Percentiles rank a stretch among this genome's conserved stretches.
These are phyloP conservation scores for Hyles lineata DNA, from an alignment of 2,888 invertebrate genomes.

Conservation along the genomic window DNA sequence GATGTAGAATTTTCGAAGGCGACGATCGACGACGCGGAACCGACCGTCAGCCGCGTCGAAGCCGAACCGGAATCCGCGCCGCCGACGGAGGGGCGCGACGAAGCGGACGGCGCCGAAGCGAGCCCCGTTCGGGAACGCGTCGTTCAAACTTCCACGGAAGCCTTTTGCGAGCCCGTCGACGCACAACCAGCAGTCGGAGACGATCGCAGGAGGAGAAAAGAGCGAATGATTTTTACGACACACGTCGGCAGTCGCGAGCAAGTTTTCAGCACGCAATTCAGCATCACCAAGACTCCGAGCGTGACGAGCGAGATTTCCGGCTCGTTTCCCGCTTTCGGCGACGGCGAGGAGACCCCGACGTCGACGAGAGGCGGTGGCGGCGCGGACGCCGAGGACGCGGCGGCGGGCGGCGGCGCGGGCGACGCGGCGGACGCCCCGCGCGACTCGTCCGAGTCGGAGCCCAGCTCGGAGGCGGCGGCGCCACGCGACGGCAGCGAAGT, in stretches of 20 bases:
- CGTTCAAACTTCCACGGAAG: neutral
- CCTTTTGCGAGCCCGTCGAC: conserved; percentile 27
- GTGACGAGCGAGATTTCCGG: conserved; percentile 86
- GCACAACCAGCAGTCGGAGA: conserved; percentile 36
- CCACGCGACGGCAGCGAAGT: conserved; percentile 80
- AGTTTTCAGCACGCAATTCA: conserved; percentile 87
- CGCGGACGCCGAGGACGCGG: conserved; percentile 36
- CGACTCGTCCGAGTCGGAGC: conserved; percentile 47
- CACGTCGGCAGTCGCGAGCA: conserved; percentile 88
- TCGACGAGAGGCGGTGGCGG: conserved; percentile 37
- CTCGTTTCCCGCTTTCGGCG: conserved; percentile 73
- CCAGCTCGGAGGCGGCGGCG: conserved; percentile 43
- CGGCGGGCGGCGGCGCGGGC: conserved; percentile 32
- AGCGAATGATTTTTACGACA: conserved; percentile 87
- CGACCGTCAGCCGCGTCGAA: conserved; percentile 31
- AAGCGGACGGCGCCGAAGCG: conserved; percentile 34
- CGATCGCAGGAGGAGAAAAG: conserved; percentile 55
- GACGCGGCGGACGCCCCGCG: conserved; percentile 42
- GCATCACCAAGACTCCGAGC: conserved; percentile 87
- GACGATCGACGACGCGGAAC: conserved; percentile 11
- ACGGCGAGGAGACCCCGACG: conserved; percentile 83
- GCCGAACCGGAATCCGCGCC: conserved; percentile 11
- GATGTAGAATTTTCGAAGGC: conserved; percentile 41
- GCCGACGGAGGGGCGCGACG: conserved; percentile 29
- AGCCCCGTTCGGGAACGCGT: conserved; percentile 29